phyloP scores from a whole-genome alignment of 1,140 invertebrate genomes.

The Drosophila yakuba region DNA sequence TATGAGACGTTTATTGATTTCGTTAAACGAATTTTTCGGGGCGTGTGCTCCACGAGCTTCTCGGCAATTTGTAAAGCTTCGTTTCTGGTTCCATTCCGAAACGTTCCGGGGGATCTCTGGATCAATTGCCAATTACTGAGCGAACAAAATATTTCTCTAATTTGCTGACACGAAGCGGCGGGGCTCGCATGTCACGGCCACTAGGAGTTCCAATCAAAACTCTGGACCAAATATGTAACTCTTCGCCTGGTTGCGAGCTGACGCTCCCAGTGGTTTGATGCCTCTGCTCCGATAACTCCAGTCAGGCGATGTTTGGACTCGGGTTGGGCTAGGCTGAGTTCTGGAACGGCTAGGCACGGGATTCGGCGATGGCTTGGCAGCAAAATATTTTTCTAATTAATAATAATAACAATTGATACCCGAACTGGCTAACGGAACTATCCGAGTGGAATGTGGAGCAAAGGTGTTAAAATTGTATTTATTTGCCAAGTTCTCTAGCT shows the following conservation, averaged over 20 bases:
- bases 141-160: conserved; percentile 77
- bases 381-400: conserved; percentile 78
- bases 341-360: conserved; percentile 7
- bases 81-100: conserved; percentile 36
- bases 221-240: conserved; percentile 23
- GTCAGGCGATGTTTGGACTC: conserved; percentile 62
- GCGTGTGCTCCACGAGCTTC: conserved; percentile 41
- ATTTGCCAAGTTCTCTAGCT: conserved; percentile 45
- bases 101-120: conserved; percentile 36
- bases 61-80: conserved; percentile 58
- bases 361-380: conserved; percentile 31
- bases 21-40: conserved; percentile 31
- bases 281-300: conserved; percentile 50
- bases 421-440: conserved; percentile 61
- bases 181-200: conserved; percentile 71
- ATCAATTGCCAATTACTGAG: conserved; percentile 70
- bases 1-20: conserved; percentile 53
- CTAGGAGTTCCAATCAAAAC: conserved; percentile 64
- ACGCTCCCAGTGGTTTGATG: conserved; percentile 52
- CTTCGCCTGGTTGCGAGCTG: conserved; percentile 18
- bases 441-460: conserved; percentile 56
- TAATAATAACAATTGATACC: conserved; percentile 78
- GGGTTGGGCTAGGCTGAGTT: conserved; percentile 30
- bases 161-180: conserved; percentile 66
- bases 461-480: conserved; percentile 50